Base-by-base conservation (phyloP, 2,113 vertebrate species). In the Chloropsis hardwickii region DNA sequence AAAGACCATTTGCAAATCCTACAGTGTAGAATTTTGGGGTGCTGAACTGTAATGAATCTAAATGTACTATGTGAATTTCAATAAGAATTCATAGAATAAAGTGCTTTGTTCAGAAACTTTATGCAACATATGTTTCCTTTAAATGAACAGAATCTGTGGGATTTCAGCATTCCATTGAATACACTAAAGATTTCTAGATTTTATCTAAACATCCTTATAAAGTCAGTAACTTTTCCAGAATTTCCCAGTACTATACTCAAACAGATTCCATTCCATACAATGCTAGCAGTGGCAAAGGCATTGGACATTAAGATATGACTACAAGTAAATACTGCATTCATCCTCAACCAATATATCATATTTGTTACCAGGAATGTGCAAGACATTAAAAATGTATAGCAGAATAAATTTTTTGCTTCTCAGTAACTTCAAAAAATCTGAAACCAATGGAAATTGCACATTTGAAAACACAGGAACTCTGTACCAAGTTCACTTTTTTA, bases 211-310 rank as follows among this genome's bases (percentile, higher is more conserved):
- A 81, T 91, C 65, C 77, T 92, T 51, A 69, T 81, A 95, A 86
- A 88, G 15, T 62, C 60, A 72, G 45, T 86, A 91, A 50, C 53
- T 95, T 95, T 96, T 88, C 77, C 88, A 95, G 92, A 96, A 84
- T 92, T 96, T 94, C 90, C 61, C 54, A 92, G 71, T 91, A 96
- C 91, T 91, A 71, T 79, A 86, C 29, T 74, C 33, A 80, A 71
- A 93, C 44, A 92, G 69, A 94, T 94, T 90, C 65, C 70, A 91
- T 58, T 92, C 37, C 73, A 60, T 42, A 27, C 61, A 61, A 69
- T 94, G 37, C 83, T 85, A 95, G 37, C 28, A 35, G 50, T 92
- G 37, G 69, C 45, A 91, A 91, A 92, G 40, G 71, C 45, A 21
- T 17, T 91, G 27, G 42, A 45, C 39, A 53, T 70, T 71, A 24